Base-by-base conservation (phyloP, 2,113 vertebrate genomes). In the Antechinus stuartii region DNA sequence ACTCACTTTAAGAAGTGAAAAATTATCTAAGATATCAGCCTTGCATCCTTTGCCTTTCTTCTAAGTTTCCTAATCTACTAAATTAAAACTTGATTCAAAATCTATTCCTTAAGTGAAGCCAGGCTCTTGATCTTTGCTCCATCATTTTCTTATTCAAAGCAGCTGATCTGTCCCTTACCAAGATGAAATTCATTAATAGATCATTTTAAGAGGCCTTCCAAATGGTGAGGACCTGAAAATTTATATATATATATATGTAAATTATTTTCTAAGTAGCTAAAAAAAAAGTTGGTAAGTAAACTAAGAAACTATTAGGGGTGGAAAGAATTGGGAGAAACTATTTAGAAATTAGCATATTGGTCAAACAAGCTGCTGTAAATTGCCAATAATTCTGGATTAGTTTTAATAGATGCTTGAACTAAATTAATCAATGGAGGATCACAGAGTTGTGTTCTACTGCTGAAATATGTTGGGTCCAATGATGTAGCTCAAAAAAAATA, bases 401-500 rank as follows among this genome's bases (percentile, higher is more conserved):
- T 91, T 53, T 90, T 92, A 94, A 92, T 2, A 92, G 92, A 47
- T 76, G 23, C 56, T 91, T 92, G 14, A 1, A 19, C 55, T 91
- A 68, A 96, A 91, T 95, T 91, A 95, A 68, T 91, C 93, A 95
- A 53, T 92, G 90, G 16, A 11, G 93, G 94, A 96, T 19, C 92
- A 95, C 0, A 49, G 22, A 30, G 57, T 55, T 16, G 91, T 53
- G 0, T 2, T 95, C 95, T 95, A 90, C 92, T 96, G 76, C 61
- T 89, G 50, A 25, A 93, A 61, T 94, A 56, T 93, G 92, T 91
- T 94, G 53, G 91, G n/a, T 94, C 93, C 94, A 94, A 57, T 94
- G 93, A 47, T 54, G 95, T 25, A 42, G 49, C 90, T 46, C 96
- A 68, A 93, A 94, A 93, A 90, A 93, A 94, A 96, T 96, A 94